These are phyloP conservation scores for Microtus pennsylvanicus DNA, from an alignment of 2,113 vertebrate genomes.

Conservation along the genomic window DNA sequence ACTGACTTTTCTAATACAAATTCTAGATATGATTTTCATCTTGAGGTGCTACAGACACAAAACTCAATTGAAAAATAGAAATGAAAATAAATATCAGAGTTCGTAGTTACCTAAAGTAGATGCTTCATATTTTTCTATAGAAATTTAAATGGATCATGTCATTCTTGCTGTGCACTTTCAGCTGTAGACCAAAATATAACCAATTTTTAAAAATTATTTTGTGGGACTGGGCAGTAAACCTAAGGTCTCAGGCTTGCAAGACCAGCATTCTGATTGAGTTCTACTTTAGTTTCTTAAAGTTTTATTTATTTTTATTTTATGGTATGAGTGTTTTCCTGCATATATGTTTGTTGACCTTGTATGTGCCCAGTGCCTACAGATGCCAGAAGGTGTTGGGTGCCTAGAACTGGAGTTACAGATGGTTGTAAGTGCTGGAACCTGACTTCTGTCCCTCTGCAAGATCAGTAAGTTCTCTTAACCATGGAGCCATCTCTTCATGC, in stretches of 20 bases:
- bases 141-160: not conserved
- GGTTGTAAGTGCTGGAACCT: not conserved
- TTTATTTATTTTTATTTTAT: not conserved
- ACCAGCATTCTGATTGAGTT: not conserved
- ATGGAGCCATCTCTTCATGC: not conserved
- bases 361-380: too few relatives aligned
- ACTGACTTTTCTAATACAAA: conserved; percentile 1
- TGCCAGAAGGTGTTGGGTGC: not conserved
- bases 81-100: conserved; percentile 5
- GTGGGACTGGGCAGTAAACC: not conserved
- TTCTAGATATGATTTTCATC: not conserved
- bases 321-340: not conserved
- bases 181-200: not conserved
- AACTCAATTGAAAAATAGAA: conserved; percentile 29
- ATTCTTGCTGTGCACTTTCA: conserved; percentile 14
- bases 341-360: not conserved
- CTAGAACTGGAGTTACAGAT: not conserved
- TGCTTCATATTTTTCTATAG: not conserved
- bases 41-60: not conserved
- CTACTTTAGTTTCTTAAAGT: not conserved
- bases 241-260: not conserved
- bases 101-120: not conserved
- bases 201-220: conserved; percentile 2
- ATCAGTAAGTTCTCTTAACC: not conserved
- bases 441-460: not conserved